phyloP scores from a whole-genome alignment of 2,113 vertebrate genomes.

The Bubo bubo region DNA sequence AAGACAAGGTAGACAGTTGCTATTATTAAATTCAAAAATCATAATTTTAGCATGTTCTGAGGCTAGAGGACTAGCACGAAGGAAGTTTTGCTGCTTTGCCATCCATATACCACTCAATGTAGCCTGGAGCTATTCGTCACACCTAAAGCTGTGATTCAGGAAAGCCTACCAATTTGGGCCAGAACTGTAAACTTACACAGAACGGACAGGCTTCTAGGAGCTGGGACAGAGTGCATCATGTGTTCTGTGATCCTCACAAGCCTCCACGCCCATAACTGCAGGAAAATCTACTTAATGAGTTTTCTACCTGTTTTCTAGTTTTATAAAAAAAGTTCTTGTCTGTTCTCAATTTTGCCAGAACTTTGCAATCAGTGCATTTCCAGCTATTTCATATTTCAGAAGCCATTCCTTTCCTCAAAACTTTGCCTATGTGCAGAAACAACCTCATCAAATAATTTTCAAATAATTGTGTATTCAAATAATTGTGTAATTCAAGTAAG shows the following conservation, averaged over 20 bases:
- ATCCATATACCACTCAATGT: neutral
- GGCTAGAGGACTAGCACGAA: neutral
- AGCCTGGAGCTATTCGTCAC: neutral
- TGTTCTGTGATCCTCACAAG: neutral
- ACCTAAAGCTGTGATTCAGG: neutral
- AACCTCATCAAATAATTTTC: neutral
- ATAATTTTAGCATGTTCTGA: neutral
- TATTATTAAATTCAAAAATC: neutral
- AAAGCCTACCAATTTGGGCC: neutral
- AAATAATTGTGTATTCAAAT: neutral
- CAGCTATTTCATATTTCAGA: neutral
- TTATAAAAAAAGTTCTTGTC: neutral
- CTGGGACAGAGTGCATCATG: too few relatives aligned
- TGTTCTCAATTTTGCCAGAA: neutral
- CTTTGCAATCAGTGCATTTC: neutral
- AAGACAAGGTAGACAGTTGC: neutral
- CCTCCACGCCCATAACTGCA: neutral
- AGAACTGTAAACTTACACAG: neutral
- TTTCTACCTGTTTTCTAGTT: neutral
- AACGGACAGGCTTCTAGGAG: neutral
- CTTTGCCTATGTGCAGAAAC: neutral
- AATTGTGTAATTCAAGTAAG: neutral
- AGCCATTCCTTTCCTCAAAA: neutral
- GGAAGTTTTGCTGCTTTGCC: neutral
- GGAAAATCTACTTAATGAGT: neutral